Evolutionary conservation across 2,888 invertebrate species (phyloP).

Genomic region (Pycnomerus fuliginosus): DNA sequence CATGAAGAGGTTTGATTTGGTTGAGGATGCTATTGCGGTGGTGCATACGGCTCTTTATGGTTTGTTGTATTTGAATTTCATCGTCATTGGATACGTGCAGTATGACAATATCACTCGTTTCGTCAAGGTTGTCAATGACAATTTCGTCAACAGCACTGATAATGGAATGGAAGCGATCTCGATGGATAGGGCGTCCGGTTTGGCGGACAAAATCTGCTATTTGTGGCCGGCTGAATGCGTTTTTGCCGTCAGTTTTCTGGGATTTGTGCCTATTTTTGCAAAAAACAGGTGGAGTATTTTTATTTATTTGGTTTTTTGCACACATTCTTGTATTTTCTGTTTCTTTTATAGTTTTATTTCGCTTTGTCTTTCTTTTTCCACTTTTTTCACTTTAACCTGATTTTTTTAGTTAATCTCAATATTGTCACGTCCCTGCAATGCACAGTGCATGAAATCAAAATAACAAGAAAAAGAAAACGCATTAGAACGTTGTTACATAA

Average conservation of each 20-base stretch:
- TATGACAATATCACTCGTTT: slow-evolving; percentile 1
- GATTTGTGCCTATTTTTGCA: neutral
- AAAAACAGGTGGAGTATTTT: too few relatives aligned
- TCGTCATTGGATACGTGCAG: neutral
- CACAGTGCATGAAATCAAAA: too few relatives aligned
- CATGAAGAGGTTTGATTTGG: slow-evolving; percentile 1
- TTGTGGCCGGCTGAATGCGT: neutral
- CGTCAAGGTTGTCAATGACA: slow-evolving; percentile 1
- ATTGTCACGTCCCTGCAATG: too few relatives aligned
- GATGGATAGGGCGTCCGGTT: neutral
- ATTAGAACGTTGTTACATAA: too few relatives aligned
- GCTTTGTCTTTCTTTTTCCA: too few relatives aligned
- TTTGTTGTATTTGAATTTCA: neutral
- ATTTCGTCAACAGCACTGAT: slow-evolving; percentile 1
- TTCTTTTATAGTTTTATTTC: too few relatives aligned
- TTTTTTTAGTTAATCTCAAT: too few relatives aligned
- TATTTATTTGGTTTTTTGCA: too few relatives aligned
- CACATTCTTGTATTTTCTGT: too few relatives aligned
- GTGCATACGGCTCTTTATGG: slow-evolving; percentile 1
- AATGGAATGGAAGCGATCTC: slow-evolving; percentile 2
- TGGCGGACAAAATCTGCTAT: neutral
- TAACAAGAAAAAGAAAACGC: too few relatives aligned
- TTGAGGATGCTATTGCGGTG: neutral
- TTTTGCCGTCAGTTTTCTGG: neutral
- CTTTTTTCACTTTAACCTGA: too few relatives aligned